Conservation (phyloP, 2,888 invertebrate species). For the Celastrina argiolus region DNA sequence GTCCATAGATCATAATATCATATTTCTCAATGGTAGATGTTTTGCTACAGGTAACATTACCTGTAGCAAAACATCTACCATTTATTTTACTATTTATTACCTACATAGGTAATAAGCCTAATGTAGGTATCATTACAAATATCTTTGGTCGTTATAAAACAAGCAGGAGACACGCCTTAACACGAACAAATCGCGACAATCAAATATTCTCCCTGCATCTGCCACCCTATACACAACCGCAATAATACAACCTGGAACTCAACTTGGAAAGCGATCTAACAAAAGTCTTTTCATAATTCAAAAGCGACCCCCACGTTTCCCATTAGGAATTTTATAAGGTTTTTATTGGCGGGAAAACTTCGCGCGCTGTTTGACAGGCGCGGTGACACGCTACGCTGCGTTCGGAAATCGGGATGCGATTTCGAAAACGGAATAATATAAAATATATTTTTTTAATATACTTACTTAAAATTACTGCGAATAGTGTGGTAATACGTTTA, state of each 20-base stretch:
- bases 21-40: no score
- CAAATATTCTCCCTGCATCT: not conserved
- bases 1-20: no score
- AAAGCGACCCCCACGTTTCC: conserved; percentile 75
- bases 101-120: no score
- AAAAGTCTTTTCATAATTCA: conserved; percentile 71
- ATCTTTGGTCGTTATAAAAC: no score
- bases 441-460: no score
- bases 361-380: conserved; percentile 44
- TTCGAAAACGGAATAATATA: not conserved
- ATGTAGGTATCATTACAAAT: no score
- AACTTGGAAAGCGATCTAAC: conserved; percentile 30
- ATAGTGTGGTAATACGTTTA: no score
- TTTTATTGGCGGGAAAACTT: conserved; percentile 68
- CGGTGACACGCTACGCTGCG: conserved; percentile 22
- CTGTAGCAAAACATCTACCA: no score
- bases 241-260: conserved; percentile 68
- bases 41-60: no score
- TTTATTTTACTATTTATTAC: no score
- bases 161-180: no score
- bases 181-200: not conserved
- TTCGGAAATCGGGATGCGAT: conserved; percentile 17
- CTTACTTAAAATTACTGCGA: no score
- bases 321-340: conserved; percentile 76
- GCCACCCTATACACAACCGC: conserved; percentile 44